Evolutionary conservation across 1,140 invertebrate species (phyloP).

Genomic region (Aplysia californica): DNA sequence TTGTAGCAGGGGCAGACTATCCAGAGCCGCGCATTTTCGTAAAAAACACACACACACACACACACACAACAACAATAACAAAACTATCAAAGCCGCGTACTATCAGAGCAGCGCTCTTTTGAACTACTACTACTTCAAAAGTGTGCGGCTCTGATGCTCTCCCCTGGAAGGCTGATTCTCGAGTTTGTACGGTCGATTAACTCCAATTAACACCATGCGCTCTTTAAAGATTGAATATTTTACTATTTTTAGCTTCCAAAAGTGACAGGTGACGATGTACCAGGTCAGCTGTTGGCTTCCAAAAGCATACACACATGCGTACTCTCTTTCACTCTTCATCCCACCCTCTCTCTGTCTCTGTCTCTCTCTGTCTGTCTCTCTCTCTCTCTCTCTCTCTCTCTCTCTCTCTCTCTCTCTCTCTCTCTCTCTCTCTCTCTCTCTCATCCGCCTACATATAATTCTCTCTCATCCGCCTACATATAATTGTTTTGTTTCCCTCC

Average conservation of each 20-base stretch:
- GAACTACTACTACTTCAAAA: too few species aligned
- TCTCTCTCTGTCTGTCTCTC: slow-evolving; percentile 7
- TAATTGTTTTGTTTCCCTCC: not conserved
- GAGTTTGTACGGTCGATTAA: too few species aligned
- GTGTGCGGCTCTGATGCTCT: too few species aligned
- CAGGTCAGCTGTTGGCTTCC: not conserved
- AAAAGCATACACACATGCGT: not conserved
- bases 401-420: slow-evolving; percentile 11
- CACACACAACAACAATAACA: too few species aligned
- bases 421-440: not conserved
- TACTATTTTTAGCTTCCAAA: not conserved
- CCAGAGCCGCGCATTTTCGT: too few species aligned
- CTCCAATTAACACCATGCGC: not conserved
- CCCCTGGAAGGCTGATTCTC: too few species aligned
- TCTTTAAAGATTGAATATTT: not conserved
- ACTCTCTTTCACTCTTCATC: slow-evolving; percentile 3
- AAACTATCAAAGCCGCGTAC: too few species aligned
- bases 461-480: not conserved
- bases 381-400: slow-evolving; percentile 23
- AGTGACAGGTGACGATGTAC: not conserved
- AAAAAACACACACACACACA: too few species aligned
- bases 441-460: not conserved
- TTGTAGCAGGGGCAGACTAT: too few species aligned
- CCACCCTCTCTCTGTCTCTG: not conserved
- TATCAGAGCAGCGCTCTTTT: too few species aligned